phyloP scores from a whole-genome alignment of 2,797 vertebrate species.

The Kryptopterus vitreolus region DNA sequence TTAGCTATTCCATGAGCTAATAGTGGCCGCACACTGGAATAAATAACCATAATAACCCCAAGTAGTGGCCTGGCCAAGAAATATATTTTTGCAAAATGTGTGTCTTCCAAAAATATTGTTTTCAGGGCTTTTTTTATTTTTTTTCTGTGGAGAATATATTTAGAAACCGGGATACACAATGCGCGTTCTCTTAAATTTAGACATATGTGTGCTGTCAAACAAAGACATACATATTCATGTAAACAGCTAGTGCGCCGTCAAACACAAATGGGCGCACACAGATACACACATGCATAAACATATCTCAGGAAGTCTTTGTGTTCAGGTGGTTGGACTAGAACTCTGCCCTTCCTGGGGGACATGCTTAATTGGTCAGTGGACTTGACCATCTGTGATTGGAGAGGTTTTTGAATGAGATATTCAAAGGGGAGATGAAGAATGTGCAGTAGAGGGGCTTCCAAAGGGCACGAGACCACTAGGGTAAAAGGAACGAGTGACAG shows the following conservation, averaged over 20 bases:
- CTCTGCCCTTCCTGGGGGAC: conserved; percentile 71
- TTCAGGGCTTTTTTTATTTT: not conserved
- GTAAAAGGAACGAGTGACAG: conserved; percentile 42
- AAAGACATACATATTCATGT: conserved; percentile 18
- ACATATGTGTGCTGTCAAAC: conserved; percentile 43
- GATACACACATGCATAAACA: conserved; percentile 29
- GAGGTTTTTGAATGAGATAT: conserved; percentile 52
- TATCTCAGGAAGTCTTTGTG: conserved; percentile 49
- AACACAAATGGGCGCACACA: conserved; percentile 2
- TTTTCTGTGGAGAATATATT: not conserved
- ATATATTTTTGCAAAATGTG: not conserved
- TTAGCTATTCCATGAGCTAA: not conserved
- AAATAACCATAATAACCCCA: not conserved
- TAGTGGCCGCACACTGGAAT: not conserved
- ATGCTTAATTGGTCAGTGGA: conserved; percentile 77
- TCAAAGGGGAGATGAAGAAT: conserved; percentile 21
- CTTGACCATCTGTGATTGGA: conserved; percentile 75
- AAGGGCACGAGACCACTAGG: conserved; percentile 25
- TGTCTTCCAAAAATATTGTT: not conserved
- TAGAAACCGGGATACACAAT: not conserved
- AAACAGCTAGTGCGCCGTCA: not conserved
- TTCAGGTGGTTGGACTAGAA: conserved; percentile 75
- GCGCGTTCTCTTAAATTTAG: conserved; percentile 2
- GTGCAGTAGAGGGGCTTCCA: conserved; percentile 1
- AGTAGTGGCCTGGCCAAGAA: not conserved